Percentiles rank a stretch among this genome's conserved stretches.
Conservation (phyloP, 1,140 invertebrate species). For the Pemphigus obesinymphae region DNA sequence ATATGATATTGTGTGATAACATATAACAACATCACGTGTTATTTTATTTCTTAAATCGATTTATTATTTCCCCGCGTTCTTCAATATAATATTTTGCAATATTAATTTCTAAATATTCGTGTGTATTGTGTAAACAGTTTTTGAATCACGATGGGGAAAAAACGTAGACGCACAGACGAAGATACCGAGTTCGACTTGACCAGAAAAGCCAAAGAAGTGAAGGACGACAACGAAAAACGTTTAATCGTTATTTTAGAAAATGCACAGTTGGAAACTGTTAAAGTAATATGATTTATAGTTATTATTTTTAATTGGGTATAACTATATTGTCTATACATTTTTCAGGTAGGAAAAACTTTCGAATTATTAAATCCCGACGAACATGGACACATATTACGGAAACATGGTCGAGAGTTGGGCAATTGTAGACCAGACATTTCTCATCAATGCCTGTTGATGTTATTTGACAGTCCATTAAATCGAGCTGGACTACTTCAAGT, state of each 20-base stretch:
- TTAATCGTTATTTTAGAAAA: slow-evolving; percentile 90
- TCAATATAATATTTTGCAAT: too few relatives aligned
- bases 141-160: slow-evolving; percentile 38
- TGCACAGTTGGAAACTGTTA: slow-evolving; percentile 91
- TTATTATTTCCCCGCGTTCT: too few relatives aligned
- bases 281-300: slow-evolving; percentile 59
- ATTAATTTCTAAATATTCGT: too few relatives aligned
- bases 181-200: slow-evolving; percentile 42
- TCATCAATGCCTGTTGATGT: slow-evolving; percentile 92
- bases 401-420: slow-evolving; percentile 77
- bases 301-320: background rate
- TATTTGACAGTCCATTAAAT: slow-evolving; percentile 94
- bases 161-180: slow-evolving; percentile 7
- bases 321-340: background rate
- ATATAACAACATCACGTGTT: too few relatives aligned
- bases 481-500: slow-evolving; percentile 83
- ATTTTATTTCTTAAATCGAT: too few relatives aligned
- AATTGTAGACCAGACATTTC: slow-evolving; percentile 88
- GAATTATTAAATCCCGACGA: slow-evolving; percentile 93
- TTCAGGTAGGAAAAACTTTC: slow-evolving; percentile 77
- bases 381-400: slow-evolving; percentile 76
- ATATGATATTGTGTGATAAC: too few relatives aligned
- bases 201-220: slow-evolving; percentile 45
- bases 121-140: too few relatives aligned
- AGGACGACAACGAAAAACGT: slow-evolving; percentile 77